These are phyloP conservation scores for Himalopsyche kuldschensis DNA, from an alignment of 2,888 invertebrate species.

Conservation along the genomic window DNA sequence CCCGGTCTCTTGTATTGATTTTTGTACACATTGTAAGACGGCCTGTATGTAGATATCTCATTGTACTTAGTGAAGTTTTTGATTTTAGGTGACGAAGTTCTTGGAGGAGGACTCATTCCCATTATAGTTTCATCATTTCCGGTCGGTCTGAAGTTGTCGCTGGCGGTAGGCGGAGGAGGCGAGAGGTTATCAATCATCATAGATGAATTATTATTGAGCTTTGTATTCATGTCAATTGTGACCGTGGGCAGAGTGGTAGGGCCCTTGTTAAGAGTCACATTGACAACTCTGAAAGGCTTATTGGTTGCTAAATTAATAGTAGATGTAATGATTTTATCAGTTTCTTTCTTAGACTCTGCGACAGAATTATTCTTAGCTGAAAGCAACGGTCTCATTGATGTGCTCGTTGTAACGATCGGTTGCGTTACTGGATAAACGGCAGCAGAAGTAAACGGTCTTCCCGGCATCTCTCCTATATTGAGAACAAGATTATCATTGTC, in stretches of 20 bases:
- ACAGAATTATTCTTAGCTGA: conserved; percentile 44
- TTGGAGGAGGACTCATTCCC: conserved; percentile 60
- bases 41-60: conserved; percentile 53
- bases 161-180: conserved; percentile 55
- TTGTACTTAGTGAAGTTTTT: conserved; percentile 42
- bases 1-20: conserved; percentile 48
- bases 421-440: conserved; percentile 4
- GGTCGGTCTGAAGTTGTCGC: conserved; percentile 53
- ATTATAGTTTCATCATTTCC: conserved; percentile 55
- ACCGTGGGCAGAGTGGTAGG: conserved; percentile 48
- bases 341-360: conserved; percentile 46
- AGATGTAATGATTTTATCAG: conserved; percentile 54
- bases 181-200: conserved; percentile 57
- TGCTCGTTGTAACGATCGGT: conserved; percentile 12
- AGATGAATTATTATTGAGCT: conserved; percentile 47
- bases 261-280: conserved; percentile 45
- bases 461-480: conserved; percentile 53
- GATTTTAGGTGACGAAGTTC: conserved; percentile 47
- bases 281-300: conserved; percentile 53
- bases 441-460: conserved; percentile 32
- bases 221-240: conserved; percentile 44
- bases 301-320: conserved; percentile 54
- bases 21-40: conserved; percentile 50
- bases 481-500: conserved; percentile 48
- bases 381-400: conserved; percentile 46